Evolutionary conservation across 2,888 invertebrate species (phyloP).

Genomic region (Limnephilus lunatus): DNA sequence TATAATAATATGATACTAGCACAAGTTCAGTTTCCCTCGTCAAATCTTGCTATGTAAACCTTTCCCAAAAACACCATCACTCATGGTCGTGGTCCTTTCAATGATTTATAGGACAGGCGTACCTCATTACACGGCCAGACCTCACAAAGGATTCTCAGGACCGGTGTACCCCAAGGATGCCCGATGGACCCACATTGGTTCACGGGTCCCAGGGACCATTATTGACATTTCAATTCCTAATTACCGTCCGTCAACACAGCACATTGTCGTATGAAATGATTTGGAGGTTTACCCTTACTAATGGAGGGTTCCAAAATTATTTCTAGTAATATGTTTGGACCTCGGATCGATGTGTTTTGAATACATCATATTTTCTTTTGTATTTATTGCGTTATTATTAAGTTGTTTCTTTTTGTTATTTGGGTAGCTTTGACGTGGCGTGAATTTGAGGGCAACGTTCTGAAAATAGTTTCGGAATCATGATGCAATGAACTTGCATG

Average conservation of each 20-base stretch:
- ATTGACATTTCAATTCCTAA: slow-evolving; percentile 58
- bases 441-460: background rate
- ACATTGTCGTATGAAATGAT: slow-evolving; percentile 20
- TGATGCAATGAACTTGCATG: background rate
- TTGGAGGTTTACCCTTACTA: slow-evolving; percentile 19
- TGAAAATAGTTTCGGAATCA: background rate
- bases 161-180: background rate
- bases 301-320: slow-evolving; percentile 27
- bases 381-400: background rate
- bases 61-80: slow-evolving; percentile 29
- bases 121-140: slow-evolving; percentile 20
- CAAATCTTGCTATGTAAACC: background rate
- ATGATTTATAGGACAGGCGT: slow-evolving; percentile 20
- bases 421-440: background rate
- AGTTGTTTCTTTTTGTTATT: background rate
- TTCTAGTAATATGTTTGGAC: background rate
- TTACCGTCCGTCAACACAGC: slow-evolving; percentile 51
- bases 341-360: slow-evolving; percentile 9
- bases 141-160: slow-evolving; percentile 37
- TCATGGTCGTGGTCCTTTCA: slow-evolving; percentile 26
- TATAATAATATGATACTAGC: background rate
- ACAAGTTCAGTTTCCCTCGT: background rate
- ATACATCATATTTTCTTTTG: slow-evolving; percentile 10
- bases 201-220: slow-evolving; percentile 45
- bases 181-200: background rate